Evolutionary conservation across 2,888 invertebrate species (phyloP), one percentile per base, ranked within the genome.

Genomic region (Galeopsomyia nigrocyanea): DNA sequence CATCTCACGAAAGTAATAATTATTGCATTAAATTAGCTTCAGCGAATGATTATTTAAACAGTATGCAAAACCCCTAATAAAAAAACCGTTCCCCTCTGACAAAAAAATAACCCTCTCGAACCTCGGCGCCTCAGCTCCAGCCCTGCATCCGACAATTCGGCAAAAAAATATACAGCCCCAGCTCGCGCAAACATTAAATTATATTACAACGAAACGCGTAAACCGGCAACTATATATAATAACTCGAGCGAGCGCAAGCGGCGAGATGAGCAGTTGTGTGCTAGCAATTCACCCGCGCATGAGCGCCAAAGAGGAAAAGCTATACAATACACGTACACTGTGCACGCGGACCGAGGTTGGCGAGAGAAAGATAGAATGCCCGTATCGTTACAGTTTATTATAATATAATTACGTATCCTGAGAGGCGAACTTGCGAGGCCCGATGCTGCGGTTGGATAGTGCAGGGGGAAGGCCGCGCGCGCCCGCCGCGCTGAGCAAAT

Each of bases 321-420:
- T 74, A 67, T 64, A 56, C 31, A 49, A n/a, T n/a, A n/a, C n/a
- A n/a, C n/a, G n/a, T n/a, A n/a, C n/a, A n/a, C n/a, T n/a, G n/a
- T 47, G 62, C 49, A 65, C 50, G 58, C 66, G 75, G 71, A 51
- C 56, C 68, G 51, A 71, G 71, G 72, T 70, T 76, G 75, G 69
- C 68, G 58, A 73, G 74, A 69, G 74, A 73, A 49, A 65, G 46
- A 55, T 16, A 49, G 50, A n/a, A 71, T 68, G 80, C 78, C 79
- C 79, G 80, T 82, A 83, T 86, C 83, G 83, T 84, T 85, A 84
- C 82, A 83, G 81, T 85, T 85, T 85, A 85, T 85, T 86, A 84
- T 85, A 84, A 84, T 86, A 85, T 85, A 86, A 86, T 86, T 84
- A 85, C 81, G 85, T 83, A 83, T 82, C 84, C 82, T 79, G 80